Evolutionary conservation across 2,797 vertebrate species (phyloP).

Genomic region (Amazonetta brasiliensis): DNA sequence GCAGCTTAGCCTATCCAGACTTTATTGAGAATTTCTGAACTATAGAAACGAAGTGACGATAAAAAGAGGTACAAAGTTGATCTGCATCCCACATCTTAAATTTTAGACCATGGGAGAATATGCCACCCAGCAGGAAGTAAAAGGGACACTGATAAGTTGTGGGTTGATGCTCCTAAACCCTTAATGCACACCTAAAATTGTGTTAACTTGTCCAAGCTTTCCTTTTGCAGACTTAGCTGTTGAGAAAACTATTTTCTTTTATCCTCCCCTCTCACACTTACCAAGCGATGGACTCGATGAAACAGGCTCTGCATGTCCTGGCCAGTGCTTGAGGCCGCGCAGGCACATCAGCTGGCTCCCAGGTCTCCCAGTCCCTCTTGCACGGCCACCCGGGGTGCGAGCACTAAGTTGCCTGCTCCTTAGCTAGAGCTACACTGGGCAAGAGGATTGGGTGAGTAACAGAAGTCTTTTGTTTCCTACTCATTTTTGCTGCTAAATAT

Average conservation of each 20-base stretch:
- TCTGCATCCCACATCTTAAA: neutral
- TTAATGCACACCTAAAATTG: accelerated
- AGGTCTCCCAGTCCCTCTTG: neutral
- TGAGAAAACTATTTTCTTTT: neutral
- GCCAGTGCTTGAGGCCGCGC: accelerated
- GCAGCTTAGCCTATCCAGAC: neutral
- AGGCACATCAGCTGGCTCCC: neutral
- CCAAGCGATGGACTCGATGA: neutral
- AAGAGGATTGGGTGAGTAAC: conserved; percentile 25
- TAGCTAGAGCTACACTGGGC: neutral
- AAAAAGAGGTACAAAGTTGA: neutral
- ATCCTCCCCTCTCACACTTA: neutral
- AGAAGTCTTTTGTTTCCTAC: conserved; percentile 14
- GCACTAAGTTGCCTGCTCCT: neutral
- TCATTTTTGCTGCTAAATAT: conserved; percentile 36
- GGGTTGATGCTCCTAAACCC: neutral
- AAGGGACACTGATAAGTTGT: accelerated
- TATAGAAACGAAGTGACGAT: neutral
- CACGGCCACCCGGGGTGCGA: neutral
- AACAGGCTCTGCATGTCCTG: neutral
- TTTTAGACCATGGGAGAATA: neutral
- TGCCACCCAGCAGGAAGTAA: neutral
- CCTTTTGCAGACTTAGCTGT: conserved; percentile 1
- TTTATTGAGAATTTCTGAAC: neutral
- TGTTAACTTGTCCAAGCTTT: conserved; percentile 1